These are phyloP conservation scores for Sebastes schlegelii DNA, from an alignment of 2,113 vertebrate species.

Conservation along the genomic window DNA sequence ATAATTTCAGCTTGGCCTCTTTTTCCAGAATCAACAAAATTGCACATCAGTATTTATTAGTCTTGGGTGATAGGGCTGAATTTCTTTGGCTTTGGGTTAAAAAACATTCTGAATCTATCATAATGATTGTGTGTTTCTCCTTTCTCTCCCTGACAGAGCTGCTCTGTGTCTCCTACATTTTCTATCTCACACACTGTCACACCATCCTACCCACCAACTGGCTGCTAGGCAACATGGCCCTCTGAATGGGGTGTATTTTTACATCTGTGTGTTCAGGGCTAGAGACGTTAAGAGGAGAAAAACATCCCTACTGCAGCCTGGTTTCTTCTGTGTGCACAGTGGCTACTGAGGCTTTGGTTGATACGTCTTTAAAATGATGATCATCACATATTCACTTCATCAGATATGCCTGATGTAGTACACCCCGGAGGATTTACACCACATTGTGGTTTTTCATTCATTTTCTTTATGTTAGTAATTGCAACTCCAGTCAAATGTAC, in stretches of 20 bases:
- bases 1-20: not conserved
- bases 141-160: slow-evolving; percentile 42
- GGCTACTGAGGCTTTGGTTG: slow-evolving; percentile 5
- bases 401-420: not conserved
- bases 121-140: slow-evolving; percentile 1
- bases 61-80: not conserved
- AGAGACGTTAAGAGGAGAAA: slow-evolving; percentile 58
- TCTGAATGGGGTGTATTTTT: slow-evolving; percentile 80
- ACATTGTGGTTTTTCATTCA: too few relatives aligned
- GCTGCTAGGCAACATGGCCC: slow-evolving; percentile 81
- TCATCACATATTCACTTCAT: not conserved
- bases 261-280: slow-evolving; percentile 67
- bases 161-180: slow-evolving; percentile 53
- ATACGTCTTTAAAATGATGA: slow-evolving; percentile 14
- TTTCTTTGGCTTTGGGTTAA: not conserved
- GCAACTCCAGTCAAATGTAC: not conserved
- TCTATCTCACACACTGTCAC: slow-evolving; percentile 67
- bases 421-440: not conserved
- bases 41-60: not conserved
- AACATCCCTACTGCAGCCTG: slow-evolving; percentile 49
- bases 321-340: slow-evolving; percentile 33
- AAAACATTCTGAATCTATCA: slow-evolving; percentile 13
- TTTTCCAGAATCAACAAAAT: not conserved
- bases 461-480: not conserved
- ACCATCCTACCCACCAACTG: slow-evolving; percentile 77